Percentiles rank a stretch among this genome's conserved stretches.
Evolutionary conservation across 2,113 vertebrate species (phyloP).

Genomic region (Colaptes auratus): DNA sequence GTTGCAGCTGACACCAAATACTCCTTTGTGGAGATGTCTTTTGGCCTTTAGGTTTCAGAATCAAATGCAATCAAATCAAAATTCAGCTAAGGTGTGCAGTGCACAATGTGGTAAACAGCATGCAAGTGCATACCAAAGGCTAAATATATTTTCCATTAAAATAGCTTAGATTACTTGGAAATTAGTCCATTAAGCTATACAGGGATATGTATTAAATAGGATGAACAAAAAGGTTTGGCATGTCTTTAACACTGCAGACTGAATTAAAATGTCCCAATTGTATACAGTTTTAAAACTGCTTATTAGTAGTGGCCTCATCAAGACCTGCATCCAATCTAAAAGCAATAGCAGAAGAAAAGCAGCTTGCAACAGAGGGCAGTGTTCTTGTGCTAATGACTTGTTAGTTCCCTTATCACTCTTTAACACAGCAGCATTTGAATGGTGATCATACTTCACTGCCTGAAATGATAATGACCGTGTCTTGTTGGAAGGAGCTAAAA

Average conservation of each 20-base stretch:
- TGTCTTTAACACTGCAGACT: background rate
- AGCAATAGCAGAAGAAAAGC: background rate
- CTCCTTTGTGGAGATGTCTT: background rate
- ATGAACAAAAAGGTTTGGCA: background rate
- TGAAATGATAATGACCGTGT: background rate
- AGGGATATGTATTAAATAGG: background rate
- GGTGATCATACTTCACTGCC: background rate
- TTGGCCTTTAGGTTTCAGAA: background rate
- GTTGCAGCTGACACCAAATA: background rate
- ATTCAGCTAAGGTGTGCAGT: background rate
- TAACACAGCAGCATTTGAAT: background rate
- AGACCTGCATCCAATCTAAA: background rate
- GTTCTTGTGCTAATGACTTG: background rate
- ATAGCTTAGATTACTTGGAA: background rate
- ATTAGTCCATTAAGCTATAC: background rate
- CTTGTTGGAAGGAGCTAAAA: background rate
- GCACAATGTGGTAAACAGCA: background rate
- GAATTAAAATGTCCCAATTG: background rate
- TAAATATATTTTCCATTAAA: background rate
- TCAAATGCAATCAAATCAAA: background rate
- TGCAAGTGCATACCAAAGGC: background rate
- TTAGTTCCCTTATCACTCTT: background rate
- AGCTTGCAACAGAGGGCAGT: slow-evolving; percentile 38
- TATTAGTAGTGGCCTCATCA: background rate
- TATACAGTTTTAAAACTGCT: background rate